A percentile compares a stretch with the other conserved stretches of the same genome.
Evolutionary conservation across 2,113 vertebrate species (phyloP).

Genomic region (Tragelaphus scriptus): DNA sequence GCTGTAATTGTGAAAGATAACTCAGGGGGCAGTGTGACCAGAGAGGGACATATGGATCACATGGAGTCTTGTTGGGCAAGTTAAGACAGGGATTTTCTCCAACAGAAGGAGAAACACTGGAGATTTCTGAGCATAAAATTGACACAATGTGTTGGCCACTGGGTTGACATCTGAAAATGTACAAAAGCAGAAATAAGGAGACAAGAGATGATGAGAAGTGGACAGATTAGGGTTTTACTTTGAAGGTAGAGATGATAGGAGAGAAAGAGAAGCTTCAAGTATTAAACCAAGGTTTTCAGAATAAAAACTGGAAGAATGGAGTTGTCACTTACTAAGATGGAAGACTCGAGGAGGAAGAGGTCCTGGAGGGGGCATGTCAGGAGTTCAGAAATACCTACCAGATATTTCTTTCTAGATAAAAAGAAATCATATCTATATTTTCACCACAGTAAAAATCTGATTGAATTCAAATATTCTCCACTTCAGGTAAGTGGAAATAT

Average conservation of each 20-base stretch:
- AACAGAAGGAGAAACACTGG: not conserved
- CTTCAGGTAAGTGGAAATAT: not conserved
- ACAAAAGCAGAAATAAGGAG: not conserved
- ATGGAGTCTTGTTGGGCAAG: too few relatives aligned
- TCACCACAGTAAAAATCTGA: not conserved
- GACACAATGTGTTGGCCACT: not conserved
- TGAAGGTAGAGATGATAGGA: not conserved
- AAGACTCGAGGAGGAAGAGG: not conserved
- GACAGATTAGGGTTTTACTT: not conserved
- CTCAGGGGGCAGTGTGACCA: rapidly evolving
- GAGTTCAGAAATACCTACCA: slow-evolving; percentile 45
- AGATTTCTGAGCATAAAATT: not conserved
- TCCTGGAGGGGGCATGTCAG: not conserved
- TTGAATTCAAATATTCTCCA: not conserved
- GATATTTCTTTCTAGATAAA: slow-evolving; percentile 43
- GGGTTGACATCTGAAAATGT: not conserved
- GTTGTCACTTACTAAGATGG: not conserved
- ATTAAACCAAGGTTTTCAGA: not conserved
- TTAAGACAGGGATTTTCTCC: not conserved
- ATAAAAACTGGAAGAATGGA: not conserved
- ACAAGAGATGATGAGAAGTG: not conserved
- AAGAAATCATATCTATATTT: slow-evolving; percentile 8
- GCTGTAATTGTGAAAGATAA: not conserved
- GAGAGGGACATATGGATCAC: not conserved
- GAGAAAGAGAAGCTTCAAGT: not conserved